Conservation (phyloP, 2,113 vertebrate genomes). For the Cinclus cinclus region DNA sequence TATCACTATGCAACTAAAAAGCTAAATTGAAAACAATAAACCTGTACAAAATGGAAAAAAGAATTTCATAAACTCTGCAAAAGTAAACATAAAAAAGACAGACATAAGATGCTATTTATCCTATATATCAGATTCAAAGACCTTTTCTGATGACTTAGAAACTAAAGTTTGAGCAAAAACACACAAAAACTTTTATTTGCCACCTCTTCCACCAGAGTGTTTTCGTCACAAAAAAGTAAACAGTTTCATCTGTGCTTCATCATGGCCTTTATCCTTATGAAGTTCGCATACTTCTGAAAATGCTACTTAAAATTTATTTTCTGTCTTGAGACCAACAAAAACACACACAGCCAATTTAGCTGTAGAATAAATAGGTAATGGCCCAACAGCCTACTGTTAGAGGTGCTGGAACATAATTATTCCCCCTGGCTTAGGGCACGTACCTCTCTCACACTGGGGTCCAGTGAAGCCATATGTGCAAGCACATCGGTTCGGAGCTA, state of each 20-base stretch:
- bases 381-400: not conserved
- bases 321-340: not conserved
- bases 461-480: constrained; percentile 98
- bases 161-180: not conserved
- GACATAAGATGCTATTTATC: not conserved
- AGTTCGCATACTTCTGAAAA: not conserved
- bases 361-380: not conserved
- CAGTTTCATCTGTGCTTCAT: not conserved
- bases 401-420: not conserved
- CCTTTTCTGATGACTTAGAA: not conserved
- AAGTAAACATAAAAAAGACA: not conserved
- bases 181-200: not conserved
- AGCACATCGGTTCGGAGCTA: constrained; percentile 94
- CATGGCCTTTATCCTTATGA: not conserved
- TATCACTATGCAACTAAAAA: not conserved
- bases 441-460: constrained; percentile 98
- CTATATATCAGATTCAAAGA: not conserved
- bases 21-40: not conserved
- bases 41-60: not conserved
- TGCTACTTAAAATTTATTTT: not conserved
- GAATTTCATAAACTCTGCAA: not conserved
- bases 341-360: not conserved
- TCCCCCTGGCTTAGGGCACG: not conserved
- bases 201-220: not conserved
- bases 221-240: not conserved